Conservation (phyloP, 2,888 invertebrate genomes). For the Scaptomyza tumidula region DNA sequence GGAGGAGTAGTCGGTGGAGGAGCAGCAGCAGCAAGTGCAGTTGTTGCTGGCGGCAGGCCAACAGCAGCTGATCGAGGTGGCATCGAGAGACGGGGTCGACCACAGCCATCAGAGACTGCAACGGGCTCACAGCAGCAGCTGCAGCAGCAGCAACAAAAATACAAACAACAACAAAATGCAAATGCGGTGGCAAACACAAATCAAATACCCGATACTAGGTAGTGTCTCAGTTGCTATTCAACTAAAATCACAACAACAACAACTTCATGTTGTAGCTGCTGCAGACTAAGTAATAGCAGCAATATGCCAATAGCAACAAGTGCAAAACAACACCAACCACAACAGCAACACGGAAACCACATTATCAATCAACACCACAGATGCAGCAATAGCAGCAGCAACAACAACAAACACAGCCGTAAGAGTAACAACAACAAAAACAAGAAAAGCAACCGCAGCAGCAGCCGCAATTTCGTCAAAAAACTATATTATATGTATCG, state of each 20-base stretch:
- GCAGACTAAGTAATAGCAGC: constrained; percentile 36
- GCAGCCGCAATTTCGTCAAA: constrained; percentile 77
- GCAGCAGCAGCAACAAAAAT: constrained; percentile 77
- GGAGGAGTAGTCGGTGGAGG: constrained; percentile 49
- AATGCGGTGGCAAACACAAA: constrained; percentile 82
- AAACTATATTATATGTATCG: constrained; percentile 82
- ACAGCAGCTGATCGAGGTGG: constrained; percentile 79
- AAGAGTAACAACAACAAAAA: constrained; percentile 55
- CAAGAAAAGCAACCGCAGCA: constrained; percentile 50
- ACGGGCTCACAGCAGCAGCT: constrained; percentile 76
- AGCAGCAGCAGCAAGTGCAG: constrained; percentile 57
- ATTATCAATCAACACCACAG: constrained; percentile 51
- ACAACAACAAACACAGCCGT: constrained; percentile 64
- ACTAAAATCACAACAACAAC: constrained; percentile 54
- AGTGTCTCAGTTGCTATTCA: constrained; percentile 78
- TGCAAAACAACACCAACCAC: constrained; percentile 51
- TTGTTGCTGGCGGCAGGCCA: constrained; percentile 74
- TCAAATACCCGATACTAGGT: constrained; percentile 85
- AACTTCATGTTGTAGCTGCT: constrained; percentile 44
- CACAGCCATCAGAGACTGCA: constrained; percentile 78
- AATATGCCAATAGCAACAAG: constrained; percentile 50
- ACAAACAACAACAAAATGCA: constrained; percentile 79
- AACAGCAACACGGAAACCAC: constrained; percentile 42
- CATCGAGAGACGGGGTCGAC: constrained; percentile 82
- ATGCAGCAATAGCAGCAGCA: constrained; percentile 34